Conservation (phyloP, 2,797 vertebrate genomes). For the Syngnathus rostellatus region DNA sequence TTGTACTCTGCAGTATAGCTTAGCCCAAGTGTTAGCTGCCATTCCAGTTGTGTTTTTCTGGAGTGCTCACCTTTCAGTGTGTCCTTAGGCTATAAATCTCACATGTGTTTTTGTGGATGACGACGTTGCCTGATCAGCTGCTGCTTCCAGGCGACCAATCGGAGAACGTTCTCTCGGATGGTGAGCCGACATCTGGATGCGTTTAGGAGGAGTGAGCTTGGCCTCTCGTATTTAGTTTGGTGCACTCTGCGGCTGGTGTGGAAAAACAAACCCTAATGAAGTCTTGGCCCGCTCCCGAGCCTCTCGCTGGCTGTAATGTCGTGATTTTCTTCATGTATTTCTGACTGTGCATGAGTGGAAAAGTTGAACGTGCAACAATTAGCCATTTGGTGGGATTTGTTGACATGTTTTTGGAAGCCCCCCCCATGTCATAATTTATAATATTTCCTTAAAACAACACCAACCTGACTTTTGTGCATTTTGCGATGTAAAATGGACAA, state of each 20-base stretch:
- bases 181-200: neutral
- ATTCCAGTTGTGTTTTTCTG: neutral
- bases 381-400: slow-evolving; percentile 4
- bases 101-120: slow-evolving; percentile 5
- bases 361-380: neutral
- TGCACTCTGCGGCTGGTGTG: neutral
- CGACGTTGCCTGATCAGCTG: slow-evolving; percentile 21
- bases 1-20: neutral
- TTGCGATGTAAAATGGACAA: neutral
- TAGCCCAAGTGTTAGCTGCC: neutral
- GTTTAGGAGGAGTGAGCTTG: neutral
- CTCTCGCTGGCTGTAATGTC: neutral
- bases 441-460: neutral
- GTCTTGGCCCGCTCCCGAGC: neutral
- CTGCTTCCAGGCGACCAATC: neutral
- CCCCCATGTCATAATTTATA: neutral
- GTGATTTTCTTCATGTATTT: neutral
- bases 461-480: neutral
- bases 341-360: neutral
- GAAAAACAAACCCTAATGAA: slow-evolving; percentile 9
- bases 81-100: slow-evolving; percentile 3
- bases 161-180: neutral
- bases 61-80: neutral
- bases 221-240: neutral
- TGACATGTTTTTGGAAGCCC: neutral